phyloP scores from a whole-genome alignment of 2,797 vertebrate genomes.

The Liasis olivaceus region DNA sequence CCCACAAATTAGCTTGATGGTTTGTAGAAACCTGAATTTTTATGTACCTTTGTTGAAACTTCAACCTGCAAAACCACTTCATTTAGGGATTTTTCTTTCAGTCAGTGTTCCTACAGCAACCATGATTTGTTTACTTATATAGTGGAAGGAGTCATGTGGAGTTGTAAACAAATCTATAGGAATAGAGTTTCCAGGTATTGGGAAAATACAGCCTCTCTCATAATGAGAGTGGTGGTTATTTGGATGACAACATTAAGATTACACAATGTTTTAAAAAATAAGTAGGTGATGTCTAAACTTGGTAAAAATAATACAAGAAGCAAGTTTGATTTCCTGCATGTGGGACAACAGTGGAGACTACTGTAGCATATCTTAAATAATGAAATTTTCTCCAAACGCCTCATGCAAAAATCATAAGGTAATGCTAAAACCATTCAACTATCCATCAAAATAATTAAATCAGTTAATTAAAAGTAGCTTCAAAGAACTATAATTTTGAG shows the following conservation, averaged over 20 bases:
- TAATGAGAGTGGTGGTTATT: not conserved
- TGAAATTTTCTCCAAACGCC: slow-evolving; percentile 35
- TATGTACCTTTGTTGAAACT: not conserved
- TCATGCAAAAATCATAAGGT: slow-evolving; percentile 37
- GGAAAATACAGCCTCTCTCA: not conserved
- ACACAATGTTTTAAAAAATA: not conserved
- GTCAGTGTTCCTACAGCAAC: not conserved
- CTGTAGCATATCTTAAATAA: not conserved
- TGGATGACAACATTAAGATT: not conserved
- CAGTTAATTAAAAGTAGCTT: slow-evolving; percentile 58
- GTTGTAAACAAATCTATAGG: not conserved
- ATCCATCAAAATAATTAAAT: slow-evolving; percentile 33
- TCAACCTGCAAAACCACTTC: not conserved
- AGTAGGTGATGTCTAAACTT: not conserved
- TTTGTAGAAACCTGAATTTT: not conserved
- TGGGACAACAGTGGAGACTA: slow-evolving; percentile 11
- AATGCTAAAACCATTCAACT: slow-evolving; percentile 25
- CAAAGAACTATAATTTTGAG: slow-evolving; percentile 39
- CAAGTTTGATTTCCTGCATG: not conserved
- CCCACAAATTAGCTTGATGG: not conserved
- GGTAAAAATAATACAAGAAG: not conserved
- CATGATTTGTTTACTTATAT: not conserved
- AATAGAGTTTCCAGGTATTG: not conserved
- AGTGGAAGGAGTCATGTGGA: not conserved
- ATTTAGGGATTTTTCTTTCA: not conserved